Base-by-base conservation (phyloP, 2,113 vertebrate species). In the Megalops atlanticus region DNA sequence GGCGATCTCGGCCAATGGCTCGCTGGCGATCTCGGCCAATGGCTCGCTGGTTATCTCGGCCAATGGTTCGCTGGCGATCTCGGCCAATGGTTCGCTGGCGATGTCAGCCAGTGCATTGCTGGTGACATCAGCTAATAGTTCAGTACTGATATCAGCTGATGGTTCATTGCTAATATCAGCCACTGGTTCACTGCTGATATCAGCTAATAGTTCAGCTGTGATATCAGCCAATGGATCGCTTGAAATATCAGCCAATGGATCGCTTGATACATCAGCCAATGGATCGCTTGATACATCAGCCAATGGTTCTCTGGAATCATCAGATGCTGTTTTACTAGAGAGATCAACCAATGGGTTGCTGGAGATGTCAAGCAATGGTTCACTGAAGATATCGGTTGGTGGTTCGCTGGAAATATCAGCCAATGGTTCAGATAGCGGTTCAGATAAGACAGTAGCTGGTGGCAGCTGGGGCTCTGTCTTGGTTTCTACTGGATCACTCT, bases 61-160 rank as follows among this genome's bases (percentile, higher is more conserved):
- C 3, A 79, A 76, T 69, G 76, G 91, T 73, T 93, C 90, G 27
- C 77, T 81, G 85, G 93, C 92, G 82, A 94, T 85, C 58, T 92
- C 91, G 38, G 84, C 68, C 2, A 88, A 81, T 27, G 87, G 83
- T 1, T 86, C 87, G 6, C 0, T 31, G 27, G 78, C 45, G 0
- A 35, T 12, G 68, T 71, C 69, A 12, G 31, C 7, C 31, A 35
- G 3, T 35, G 12, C 1, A 2, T 71, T n/a, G 4, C 35, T 16
- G 12, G 27, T 3, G 31, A 71, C 2, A 10, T 36, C 31, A 36
- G 0, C 35, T 0, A 35, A 31, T 35, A 31, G 69, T 15, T 71
- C 69, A 11, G 3, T 35, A 18, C 27, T 1, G 3, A 33, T 35
- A 4, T 33, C 15, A 71, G 3, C 27, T 3, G 35, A n/a, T 33